These are phyloP conservation scores for Centropyge bicolor DNA, from an alignment of 2,797 vertebrate genomes.

Conservation along the genomic window DNA sequence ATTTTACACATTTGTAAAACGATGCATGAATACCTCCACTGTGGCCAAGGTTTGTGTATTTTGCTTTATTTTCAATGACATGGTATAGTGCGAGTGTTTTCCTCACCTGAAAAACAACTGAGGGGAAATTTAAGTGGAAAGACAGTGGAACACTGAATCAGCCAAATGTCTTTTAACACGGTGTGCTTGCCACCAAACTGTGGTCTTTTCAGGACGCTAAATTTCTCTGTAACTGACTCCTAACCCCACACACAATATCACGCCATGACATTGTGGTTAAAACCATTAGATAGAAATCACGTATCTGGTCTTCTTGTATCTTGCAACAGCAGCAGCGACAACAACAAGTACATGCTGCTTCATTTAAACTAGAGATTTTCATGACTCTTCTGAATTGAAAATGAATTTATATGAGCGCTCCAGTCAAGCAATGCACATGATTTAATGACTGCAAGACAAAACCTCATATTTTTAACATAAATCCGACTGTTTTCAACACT, in stretches of 20 bases:
- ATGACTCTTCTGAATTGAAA: neutral
- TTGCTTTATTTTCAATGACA: neutral
- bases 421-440: neutral
- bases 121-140: neutral
- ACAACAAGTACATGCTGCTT: neutral
- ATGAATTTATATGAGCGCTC: neutral
- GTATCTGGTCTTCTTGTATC: conserved; percentile 5
- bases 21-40: neutral
- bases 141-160: neutral
- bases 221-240: conserved; percentile 20
- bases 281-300: conserved; percentile 14
- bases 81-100: neutral
- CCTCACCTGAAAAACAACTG: neutral
- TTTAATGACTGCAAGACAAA: conserved; percentile 11
- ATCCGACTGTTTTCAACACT: conserved; percentile 1
- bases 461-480: conserved; percentile 16
- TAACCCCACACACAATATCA: neutral
- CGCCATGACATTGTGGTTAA: conserved; percentile 13
- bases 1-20: conserved; percentile 1
- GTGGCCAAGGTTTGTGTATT: neutral
- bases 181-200: neutral
- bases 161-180: neutral
- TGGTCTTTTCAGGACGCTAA: neutral
- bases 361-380: neutral
- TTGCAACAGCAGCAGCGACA: neutral